Percentiles rank a stretch among this genome's conserved stretches.
These are phyloP conservation scores for Arvicola amphibius DNA, from an alignment of 2,797 vertebrate genomes.

Conservation along the genomic window DNA sequence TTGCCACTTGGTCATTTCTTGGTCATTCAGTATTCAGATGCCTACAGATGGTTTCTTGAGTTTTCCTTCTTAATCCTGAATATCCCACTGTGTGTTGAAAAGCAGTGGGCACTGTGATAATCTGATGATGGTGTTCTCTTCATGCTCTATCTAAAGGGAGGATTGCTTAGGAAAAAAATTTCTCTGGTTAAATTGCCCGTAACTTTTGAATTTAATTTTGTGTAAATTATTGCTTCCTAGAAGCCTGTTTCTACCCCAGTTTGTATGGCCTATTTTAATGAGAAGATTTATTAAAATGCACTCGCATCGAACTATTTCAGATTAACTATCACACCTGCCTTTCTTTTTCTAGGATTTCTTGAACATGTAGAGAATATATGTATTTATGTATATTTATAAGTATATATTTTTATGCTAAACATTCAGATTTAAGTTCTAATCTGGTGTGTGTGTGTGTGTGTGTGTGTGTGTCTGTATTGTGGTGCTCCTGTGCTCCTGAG, in stretches of 20 bases:
- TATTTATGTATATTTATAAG: neutral
- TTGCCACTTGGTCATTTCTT: neutral
- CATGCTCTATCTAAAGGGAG: neutral
- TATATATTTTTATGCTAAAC: neutral
- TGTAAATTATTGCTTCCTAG: neutral
- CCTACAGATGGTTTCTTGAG: neutral
- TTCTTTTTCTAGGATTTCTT: neutral
- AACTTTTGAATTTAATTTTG: neutral
- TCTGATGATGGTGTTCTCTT: neutral
- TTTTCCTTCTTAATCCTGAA: neutral
- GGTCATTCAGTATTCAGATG: neutral
- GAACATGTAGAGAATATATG: neutral
- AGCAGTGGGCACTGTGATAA: fast-evolving
- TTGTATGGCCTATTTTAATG: neutral
- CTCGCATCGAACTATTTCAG: neutral
- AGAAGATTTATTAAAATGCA: neutral
- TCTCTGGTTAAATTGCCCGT: neutral
- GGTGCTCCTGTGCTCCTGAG: neutral
- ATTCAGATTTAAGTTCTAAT: neutral
- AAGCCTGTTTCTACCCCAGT: neutral
- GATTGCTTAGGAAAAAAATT: conserved; percentile 18
- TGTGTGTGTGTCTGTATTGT: neutral
- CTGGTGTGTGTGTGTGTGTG: neutral
- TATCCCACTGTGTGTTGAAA: neutral
- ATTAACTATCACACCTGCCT: neutral